Evolutionary conservation across 2,888 invertebrate genomes (phyloP).

Genomic region (Dryococelus australis): DNA sequence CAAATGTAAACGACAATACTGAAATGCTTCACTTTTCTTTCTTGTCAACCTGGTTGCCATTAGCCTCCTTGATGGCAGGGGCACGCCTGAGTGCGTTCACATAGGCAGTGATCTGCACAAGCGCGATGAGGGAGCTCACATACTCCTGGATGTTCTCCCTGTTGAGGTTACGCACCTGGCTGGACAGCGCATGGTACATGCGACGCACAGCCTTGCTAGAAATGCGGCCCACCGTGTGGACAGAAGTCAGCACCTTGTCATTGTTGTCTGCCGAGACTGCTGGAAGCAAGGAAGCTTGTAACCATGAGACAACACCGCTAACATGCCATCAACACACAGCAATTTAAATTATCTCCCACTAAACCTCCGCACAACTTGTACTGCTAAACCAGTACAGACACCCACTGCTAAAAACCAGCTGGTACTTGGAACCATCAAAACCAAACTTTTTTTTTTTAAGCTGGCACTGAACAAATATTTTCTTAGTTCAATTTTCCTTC

Average conservation of each 20-base stretch:
- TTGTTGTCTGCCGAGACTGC: slow-evolving; percentile 1
- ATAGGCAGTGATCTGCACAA: slow-evolving; percentile 61
- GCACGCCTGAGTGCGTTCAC: slow-evolving; percentile 54
- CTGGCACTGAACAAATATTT: too few relatives aligned
- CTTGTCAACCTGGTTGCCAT: background rate
- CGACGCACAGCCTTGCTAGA: slow-evolving; percentile 75
- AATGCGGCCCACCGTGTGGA: slow-evolving; percentile 75
- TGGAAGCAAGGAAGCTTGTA: background rate
- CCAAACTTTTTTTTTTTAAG: too few relatives aligned
- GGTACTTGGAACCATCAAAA: too few relatives aligned
- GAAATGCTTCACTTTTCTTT: background rate
- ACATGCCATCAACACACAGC: too few relatives aligned
- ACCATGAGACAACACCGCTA: background rate
- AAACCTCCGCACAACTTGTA: too few relatives aligned
- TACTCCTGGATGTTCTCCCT: slow-evolving; percentile 62
- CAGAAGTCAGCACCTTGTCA: slow-evolving; percentile 74
- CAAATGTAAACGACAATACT: background rate
- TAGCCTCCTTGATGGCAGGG: background rate
- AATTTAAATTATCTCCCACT: too few relatives aligned
- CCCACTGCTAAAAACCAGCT: too few relatives aligned
- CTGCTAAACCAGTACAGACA: too few relatives aligned
- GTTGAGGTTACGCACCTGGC: slow-evolving; percentile 64
- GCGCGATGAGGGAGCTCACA: slow-evolving; percentile 60
- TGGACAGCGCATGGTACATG: slow-evolving; percentile 71
- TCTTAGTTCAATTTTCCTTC: too few relatives aligned